Conservation (phyloP, 2,797 vertebrate genomes). For the Loris lydekkerianus region DNA sequence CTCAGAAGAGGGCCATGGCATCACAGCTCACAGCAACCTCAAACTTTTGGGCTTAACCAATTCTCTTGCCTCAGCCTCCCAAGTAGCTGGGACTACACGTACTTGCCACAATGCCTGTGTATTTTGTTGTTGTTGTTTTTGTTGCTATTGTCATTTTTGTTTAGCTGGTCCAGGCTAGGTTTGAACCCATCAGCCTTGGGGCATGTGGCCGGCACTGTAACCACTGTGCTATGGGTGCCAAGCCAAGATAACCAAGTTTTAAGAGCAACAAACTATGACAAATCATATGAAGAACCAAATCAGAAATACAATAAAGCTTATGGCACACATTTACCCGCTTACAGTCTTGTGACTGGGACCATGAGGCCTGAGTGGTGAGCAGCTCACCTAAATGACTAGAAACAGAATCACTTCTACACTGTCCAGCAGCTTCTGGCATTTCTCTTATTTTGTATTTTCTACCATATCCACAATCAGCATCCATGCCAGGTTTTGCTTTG, state of each 20-base stretch:
- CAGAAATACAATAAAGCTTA: neutral
- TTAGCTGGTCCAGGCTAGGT: no score
- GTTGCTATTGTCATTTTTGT: no score
- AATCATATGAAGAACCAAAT: neutral
- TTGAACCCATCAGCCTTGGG: no score
- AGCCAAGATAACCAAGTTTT: constrained; percentile 10
- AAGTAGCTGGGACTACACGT: no score
- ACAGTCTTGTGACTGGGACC: neutral
- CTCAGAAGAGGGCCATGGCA: no score
- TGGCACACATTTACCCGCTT: neutral
- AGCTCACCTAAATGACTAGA: neutral
- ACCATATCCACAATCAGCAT: neutral
- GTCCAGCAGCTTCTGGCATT: neutral
- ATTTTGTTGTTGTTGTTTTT: no score
- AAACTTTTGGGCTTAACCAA: no score
- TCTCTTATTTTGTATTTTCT: neutral
- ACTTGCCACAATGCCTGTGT: no score
- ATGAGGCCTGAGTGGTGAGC: neutral
- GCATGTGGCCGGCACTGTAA: no score
- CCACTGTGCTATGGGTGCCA: no score
- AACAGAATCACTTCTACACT: neutral
- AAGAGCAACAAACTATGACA: neutral
- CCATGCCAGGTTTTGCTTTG: neutral
- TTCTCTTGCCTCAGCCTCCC: no score
- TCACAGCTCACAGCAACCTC: no score